phyloP scores from a whole-genome alignment of 2,888 invertebrate genomes.

The Cantharis nigra region DNA sequence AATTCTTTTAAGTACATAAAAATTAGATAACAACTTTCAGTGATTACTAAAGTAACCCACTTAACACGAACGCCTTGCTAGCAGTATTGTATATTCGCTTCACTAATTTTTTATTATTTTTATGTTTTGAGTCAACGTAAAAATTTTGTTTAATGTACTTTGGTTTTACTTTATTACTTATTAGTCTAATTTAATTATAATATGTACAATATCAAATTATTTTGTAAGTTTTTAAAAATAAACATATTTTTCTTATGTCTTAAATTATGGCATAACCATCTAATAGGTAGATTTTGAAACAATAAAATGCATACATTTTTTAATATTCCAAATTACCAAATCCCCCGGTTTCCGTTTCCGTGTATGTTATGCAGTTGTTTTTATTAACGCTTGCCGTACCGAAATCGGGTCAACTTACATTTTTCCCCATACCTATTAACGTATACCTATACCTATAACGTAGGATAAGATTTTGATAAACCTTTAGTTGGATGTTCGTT shows the following conservation, averaged over 20 bases:
- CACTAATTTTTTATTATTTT: background rate
- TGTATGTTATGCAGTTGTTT: too few relatives aligned
- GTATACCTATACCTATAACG: too few relatives aligned
- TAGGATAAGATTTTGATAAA: too few relatives aligned
- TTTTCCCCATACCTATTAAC: too few relatives aligned
- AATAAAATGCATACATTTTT: too few relatives aligned
- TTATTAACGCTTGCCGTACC: too few relatives aligned
- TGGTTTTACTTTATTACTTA: background rate
- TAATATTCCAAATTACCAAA: too few relatives aligned
- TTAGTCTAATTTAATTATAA: background rate
- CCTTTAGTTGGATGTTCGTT: too few relatives aligned
- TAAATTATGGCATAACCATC: too few relatives aligned
- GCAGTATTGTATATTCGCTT: background rate
- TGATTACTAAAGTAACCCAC: background rate
- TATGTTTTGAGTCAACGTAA: background rate
- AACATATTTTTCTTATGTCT: background rate
- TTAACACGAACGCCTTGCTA: background rate
- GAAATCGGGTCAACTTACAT: too few relatives aligned
- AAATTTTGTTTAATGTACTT: background rate
- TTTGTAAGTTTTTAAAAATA: background rate
- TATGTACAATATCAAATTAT: background rate
- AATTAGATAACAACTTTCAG: background rate
- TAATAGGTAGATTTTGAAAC: too few relatives aligned
- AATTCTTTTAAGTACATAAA: background rate
- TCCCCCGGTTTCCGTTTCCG: too few relatives aligned